Base-by-base conservation (phyloP, 2,113 vertebrate genomes). In the Theropithecus gelada region DNA sequence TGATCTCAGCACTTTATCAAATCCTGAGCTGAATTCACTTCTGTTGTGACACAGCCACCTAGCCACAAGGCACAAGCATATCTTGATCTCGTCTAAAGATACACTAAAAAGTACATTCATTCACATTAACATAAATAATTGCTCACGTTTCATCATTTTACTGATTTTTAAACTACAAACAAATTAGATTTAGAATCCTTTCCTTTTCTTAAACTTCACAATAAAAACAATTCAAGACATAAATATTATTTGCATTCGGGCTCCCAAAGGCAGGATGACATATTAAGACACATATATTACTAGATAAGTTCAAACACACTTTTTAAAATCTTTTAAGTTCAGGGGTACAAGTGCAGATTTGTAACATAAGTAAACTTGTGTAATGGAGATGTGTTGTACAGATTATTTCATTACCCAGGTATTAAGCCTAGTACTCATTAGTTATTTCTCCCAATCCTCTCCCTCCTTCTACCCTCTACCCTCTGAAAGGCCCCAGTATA, bases 131-230 rank as follows among this genome's bases (percentile, higher is more conserved):
- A 85, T 76, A 88, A 48, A 73, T n/a, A 82, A 80, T 81, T 93
- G 72, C 18, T 73, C 25, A 35, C 64, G 4, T 68, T 55, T 76
- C 57, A 64, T 72, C 72, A 88, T 84, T 81, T 91, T 43, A 55
- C 79, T 82, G 32, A 76, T 78, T 95, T 95, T 94, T 87, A 87
- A 94, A 73, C 35, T 59, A 79, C 12, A 73, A 90, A 83, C 18
- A 92, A 13, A 66, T 38, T 82, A 72, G 30, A 93, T 70, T 72
- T 43, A 81, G 40, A 89, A 81, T 72, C 80, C 2, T 55, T 95
- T 20, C 68, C 70, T 82, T 83, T 70, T 73, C 79, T 82, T 52
- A 81, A 82, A 23, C 8, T 96, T 89, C 45, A 92, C 18, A 66
- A 80, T 61, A 93, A 52, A 93, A 75, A 92, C 10, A 97, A 82